Evolutionary conservation across 2,888 invertebrate genomes (phyloP), one percentile per base, ranked within the genome.

Genomic region (Deilephila porcellus): DNA sequence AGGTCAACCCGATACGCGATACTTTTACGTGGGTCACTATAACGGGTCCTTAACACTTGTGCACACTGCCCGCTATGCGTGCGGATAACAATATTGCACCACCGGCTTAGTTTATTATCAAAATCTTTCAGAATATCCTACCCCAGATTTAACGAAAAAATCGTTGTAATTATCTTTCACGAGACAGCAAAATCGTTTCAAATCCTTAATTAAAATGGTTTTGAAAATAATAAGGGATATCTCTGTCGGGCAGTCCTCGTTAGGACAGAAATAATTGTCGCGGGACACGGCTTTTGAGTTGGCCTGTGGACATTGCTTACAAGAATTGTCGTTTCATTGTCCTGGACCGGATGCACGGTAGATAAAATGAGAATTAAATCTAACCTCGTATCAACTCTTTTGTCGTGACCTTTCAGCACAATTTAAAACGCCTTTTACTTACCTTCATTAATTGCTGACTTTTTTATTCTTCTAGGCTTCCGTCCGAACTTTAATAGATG

Each of bases 181-280:
- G n/a, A n/a, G 3, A 56, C 19, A n/a, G 56, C 17, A 56, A 19
- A n/a, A 56, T n/a, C 56, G 56, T 56, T 56, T 6, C n/a, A 45
- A 45, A 45, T 6, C 14, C 56, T 56, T 56, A 56, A 56, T 56
- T 17, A 56, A 56, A 56, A n/a, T n/a, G 56, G 56, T 56, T 56
- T 56, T n/a, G n/a, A n/a, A 56, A 56, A 56, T 56, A 56, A 45
- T 56, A n/a, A 56, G n/a, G 56, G 56, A 56, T 56, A n/a, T 56
- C 56, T 17, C 56, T n/a, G 56, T 6, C n/a, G 19, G 7, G 14
- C 37, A 32, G 11, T 20, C 32, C 11, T 25, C 34, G 20, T 72
- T 64, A 72, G 32, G 6, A 67, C 37, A 37, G 64, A 53, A 72
- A 34, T 64, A 72, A 67, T 72, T 67, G 64, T 56, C 32, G n/a